Conservation (phyloP, 2,797 vertebrate genomes). For the Lutjanus campechanus region DNA sequence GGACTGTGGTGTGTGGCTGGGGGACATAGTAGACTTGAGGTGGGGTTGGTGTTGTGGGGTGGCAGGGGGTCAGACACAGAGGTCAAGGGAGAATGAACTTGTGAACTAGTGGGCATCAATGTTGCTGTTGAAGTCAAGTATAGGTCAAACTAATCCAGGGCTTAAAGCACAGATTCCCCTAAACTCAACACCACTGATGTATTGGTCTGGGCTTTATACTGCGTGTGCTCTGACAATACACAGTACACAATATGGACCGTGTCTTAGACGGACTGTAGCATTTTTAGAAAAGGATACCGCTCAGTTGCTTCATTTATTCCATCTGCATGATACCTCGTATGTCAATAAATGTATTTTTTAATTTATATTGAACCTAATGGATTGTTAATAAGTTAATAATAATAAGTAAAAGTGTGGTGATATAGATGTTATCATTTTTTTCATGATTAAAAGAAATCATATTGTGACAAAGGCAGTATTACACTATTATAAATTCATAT, state of each 20-base stretch:
- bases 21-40: constrained; percentile 16
- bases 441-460: too few species aligned
- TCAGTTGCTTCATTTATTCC: not conserved
- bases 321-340: not conserved
- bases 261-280: not conserved
- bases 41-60: not conserved
- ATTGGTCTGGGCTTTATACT: constrained; percentile 67
- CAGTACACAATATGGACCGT: not conserved
- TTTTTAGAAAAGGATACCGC: not conserved
- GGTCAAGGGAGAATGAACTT: constrained; percentile 72
- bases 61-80: constrained; percentile 48
- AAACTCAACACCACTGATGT: constrained; percentile 69
- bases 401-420: too few species aligned
- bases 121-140: constrained; percentile 77
- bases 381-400: too few species aligned
- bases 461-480: too few species aligned
- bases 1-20: constrained; percentile 30
- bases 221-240: constrained; percentile 14
- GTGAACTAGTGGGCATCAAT: constrained; percentile 65
- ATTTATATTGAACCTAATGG: too few species aligned
- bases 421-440: too few species aligned
- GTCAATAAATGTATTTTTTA: not conserved
- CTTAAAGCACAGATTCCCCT: constrained; percentile 70
- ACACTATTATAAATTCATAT: too few species aligned
- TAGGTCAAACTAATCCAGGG: constrained; percentile 78